phyloP scores from a whole-genome alignment of 2,797 vertebrate genomes.

The Falco concolor region DNA sequence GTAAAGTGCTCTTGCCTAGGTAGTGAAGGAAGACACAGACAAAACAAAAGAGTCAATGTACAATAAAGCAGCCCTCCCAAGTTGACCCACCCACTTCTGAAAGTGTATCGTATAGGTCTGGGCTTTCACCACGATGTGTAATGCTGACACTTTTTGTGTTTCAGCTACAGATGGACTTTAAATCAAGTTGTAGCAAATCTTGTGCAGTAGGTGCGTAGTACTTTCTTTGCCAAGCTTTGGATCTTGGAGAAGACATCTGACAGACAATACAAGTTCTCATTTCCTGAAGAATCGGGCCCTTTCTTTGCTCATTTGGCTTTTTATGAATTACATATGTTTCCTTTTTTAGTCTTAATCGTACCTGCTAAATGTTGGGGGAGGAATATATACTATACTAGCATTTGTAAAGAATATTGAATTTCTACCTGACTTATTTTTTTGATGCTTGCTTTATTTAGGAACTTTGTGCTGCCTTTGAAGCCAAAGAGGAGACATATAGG shows the following conservation, averaged over 20 bases:
- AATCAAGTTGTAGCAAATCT: neutral
- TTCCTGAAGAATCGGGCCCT: neutral
- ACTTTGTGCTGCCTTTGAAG: constrained; percentile 86
- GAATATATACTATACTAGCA: neutral
- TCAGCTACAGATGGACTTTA: neutral
- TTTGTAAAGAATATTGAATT: constrained; percentile 6
- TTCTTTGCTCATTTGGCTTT: constrained; percentile 10
- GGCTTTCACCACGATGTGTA: neutral
- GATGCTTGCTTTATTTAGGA: constrained; percentile 78
- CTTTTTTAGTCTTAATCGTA: neutral
- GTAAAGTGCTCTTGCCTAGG: neutral
- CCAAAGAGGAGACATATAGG: constrained; percentile 87
- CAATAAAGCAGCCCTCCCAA: neutral
- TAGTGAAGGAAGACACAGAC: neutral
- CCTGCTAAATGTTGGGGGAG: neutral
- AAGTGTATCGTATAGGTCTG: neutral
- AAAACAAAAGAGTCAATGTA: neutral
- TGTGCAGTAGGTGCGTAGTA: neutral
- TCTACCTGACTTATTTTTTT: constrained; percentile 17
- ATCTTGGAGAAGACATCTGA: neutral
- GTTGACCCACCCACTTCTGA: neutral
- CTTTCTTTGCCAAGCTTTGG: neutral
- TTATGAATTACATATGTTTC: constrained; percentile 16
- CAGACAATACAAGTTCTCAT: neutral
- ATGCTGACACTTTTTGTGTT: neutral